Percentiles rank a stretch among this genome's conserved stretches.
These are phyloP conservation scores for Phoxinus dragarum DNA, from an alignment of 2,797 vertebrate genomes.

Conservation along the genomic window DNA sequence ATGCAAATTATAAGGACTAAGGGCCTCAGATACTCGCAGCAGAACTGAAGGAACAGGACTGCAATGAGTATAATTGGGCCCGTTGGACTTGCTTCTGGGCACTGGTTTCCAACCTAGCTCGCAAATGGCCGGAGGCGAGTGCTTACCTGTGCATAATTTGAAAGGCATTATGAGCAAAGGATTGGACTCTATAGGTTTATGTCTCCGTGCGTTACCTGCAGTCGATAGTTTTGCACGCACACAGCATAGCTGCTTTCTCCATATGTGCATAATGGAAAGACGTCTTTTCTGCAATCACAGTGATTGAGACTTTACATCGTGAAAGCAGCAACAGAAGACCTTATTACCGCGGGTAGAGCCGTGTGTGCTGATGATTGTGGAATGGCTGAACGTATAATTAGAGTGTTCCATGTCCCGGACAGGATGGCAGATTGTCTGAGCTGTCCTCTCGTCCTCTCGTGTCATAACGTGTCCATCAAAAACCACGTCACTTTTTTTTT, in stretches of 20 bases:
- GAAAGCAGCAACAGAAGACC: slow-evolving; percentile 66
- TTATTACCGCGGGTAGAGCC: slow-evolving; percentile 67
- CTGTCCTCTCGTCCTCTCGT: slow-evolving; percentile 67
- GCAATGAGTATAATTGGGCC: slow-evolving; percentile 64
- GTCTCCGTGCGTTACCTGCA: slow-evolving; percentile 63
- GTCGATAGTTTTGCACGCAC: slow-evolving; percentile 73
- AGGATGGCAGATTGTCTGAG: slow-evolving; percentile 73
- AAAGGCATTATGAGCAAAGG: slow-evolving; percentile 63
- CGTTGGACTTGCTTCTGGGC: slow-evolving; percentile 61
- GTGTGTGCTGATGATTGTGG: slow-evolving; percentile 65
- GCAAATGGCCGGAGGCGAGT: slow-evolving; percentile 66
- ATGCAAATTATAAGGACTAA: slow-evolving; percentile 22
- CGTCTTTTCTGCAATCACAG: slow-evolving; percentile 72
- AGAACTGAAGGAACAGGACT: slow-evolving; percentile 54
- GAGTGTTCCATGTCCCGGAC: slow-evolving; percentile 71
- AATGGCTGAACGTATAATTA: slow-evolving; percentile 79
- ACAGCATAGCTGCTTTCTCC: slow-evolving; percentile 71
- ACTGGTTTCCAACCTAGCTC: slow-evolving; percentile 61
- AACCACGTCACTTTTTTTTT: slow-evolving; percentile 43
- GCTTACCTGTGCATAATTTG: slow-evolving; percentile 60
- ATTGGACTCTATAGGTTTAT: slow-evolving; percentile 65
- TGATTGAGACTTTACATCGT: slow-evolving; percentile 78
- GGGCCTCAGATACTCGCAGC: slow-evolving; percentile 45
- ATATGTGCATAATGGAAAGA: slow-evolving; percentile 72
- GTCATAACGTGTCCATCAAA: slow-evolving; percentile 66